These are phyloP conservation scores for Ephydatia muelleri DNA, from an alignment of 37 sponge, comb jelly and placozoan species.

Conservation along the genomic window DNA sequence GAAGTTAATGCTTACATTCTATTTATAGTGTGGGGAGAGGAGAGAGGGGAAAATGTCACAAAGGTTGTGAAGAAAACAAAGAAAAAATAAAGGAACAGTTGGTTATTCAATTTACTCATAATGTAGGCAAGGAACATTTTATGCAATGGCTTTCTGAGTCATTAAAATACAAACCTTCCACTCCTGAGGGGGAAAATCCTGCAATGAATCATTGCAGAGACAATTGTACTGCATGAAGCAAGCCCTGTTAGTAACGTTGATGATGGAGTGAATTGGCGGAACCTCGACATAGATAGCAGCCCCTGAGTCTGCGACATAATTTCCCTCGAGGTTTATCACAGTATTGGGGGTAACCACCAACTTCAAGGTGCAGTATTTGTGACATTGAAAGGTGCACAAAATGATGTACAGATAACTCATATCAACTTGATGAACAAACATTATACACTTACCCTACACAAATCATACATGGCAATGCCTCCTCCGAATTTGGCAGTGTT, in stretches of 20 bases:
- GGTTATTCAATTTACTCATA: not conserved
- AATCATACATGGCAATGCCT: conserved; percentile 80
- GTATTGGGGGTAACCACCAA: conserved; percentile 36
- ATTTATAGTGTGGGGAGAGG: not conserved
- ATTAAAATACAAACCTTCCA: conserved; percentile 45
- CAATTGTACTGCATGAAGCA: conserved; percentile 72
- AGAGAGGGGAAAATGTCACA: conserved; percentile 4
- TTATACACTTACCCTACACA: conserved; percentile 60
- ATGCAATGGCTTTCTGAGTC: not conserved
- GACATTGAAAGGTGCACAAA: not conserved
- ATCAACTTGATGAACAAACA: not conserved
- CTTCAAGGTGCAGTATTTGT: conserved; percentile 10
- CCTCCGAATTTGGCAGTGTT: conserved; percentile 81
- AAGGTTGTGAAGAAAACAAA: conserved; percentile 2
- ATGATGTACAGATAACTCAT: not conserved
- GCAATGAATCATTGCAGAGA: conserved; percentile 20
- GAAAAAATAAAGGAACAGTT: not conserved
- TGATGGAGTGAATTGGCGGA: conserved; percentile 81
- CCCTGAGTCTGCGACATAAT: conserved; percentile 65
- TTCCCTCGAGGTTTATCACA: conserved; percentile 51
- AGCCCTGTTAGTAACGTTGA: conserved; percentile 76
- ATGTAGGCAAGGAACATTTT: not conserved
- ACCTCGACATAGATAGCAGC: conserved; percentile 82
- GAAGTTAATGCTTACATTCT: conserved; percentile 66
- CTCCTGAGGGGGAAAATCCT: conserved; percentile 59